Evolutionary conservation across 2,797 vertebrate genomes (phyloP).

Genomic region (Enteromius unitaeniatus): DNA sequence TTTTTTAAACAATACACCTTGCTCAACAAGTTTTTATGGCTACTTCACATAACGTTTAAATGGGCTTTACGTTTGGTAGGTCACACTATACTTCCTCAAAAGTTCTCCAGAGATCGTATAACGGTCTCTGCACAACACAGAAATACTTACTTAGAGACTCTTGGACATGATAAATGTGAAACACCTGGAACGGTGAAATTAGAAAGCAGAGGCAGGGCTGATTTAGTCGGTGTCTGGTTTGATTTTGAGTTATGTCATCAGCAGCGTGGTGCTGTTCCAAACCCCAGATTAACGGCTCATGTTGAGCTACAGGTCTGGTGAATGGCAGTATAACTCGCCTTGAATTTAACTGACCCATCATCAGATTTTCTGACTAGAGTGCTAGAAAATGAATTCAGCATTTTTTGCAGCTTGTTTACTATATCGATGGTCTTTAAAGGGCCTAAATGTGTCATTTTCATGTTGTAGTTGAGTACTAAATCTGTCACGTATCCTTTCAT

Average conservation of each 20-base stretch:
- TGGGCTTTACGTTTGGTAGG: background rate
- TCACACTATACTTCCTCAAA: background rate
- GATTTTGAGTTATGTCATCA: slow-evolving; percentile 69
- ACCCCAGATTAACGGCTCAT: slow-evolving; percentile 44
- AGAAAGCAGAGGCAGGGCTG: slow-evolving; percentile 10
- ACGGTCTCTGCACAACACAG: background rate
- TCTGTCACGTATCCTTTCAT: background rate
- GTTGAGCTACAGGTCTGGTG: slow-evolving; percentile 57
- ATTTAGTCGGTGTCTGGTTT: slow-evolving; percentile 51
- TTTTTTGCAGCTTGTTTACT: background rate
- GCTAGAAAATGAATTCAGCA: background rate
- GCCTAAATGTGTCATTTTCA: background rate
- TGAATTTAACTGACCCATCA: background rate
- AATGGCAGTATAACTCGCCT: slow-evolving; percentile 29
- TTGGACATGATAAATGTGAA: slow-evolving; percentile 16
- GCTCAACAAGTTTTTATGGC: background rate
- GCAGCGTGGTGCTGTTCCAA: slow-evolving; percentile 61
- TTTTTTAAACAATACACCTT: background rate
- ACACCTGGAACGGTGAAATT: slow-evolving; percentile 11
- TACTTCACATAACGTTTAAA: background rate
- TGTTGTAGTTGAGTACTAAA: background rate
- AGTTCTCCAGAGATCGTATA: background rate
- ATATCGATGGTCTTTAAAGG: background rate
- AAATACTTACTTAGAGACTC: background rate
- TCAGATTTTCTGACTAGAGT: background rate